Conservation (phyloP, 2,888 invertebrate species). For the Balanococcus diminutus region DNA sequence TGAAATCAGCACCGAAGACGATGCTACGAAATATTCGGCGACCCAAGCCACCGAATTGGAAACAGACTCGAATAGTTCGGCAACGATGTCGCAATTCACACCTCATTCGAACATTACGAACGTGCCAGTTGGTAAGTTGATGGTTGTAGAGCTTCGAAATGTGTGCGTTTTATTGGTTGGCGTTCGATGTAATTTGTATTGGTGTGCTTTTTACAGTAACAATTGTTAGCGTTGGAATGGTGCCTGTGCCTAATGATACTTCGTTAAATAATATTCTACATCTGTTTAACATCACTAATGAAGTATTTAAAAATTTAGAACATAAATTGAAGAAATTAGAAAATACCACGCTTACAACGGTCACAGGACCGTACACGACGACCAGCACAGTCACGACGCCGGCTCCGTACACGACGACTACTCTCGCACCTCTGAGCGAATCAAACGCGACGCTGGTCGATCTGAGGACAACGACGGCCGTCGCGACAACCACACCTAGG, state of each 20-base stretch:
- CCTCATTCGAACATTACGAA: constrained; percentile 26
- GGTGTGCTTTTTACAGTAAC: constrained; percentile 30
- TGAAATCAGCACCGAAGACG: constrained; percentile 30
- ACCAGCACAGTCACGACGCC: constrained; percentile 51
- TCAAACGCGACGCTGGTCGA: constrained; percentile 57
- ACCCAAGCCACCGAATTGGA: constrained; percentile 7
- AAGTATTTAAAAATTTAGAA: constrained; percentile 2
- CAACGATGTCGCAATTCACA: constrained; percentile 36
- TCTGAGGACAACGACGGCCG: constrained; percentile 59
- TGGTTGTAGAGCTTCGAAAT: neutral
- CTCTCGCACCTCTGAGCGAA: constrained; percentile 59
- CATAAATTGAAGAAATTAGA: constrained; percentile 14
- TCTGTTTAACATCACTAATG: neutral
- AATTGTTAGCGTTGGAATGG: constrained; percentile 39
- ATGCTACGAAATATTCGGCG: neutral
- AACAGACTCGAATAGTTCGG: constrained; percentile 14
- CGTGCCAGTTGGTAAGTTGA: constrained; percentile 41
- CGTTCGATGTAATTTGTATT: neutral
- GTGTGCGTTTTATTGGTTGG: neutral
- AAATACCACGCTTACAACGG: neutral
- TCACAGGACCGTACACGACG: neutral
- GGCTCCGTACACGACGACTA: constrained; percentile 57
- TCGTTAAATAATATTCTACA: neutral
- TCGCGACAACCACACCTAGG: constrained; percentile 59
- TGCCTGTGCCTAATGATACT: constrained; percentile 26